Percentiles rank a stretch among this genome's conserved stretches.
Conservation (phyloP, 2,888 invertebrate genomes). For the Calliphora vomitoria region DNA sequence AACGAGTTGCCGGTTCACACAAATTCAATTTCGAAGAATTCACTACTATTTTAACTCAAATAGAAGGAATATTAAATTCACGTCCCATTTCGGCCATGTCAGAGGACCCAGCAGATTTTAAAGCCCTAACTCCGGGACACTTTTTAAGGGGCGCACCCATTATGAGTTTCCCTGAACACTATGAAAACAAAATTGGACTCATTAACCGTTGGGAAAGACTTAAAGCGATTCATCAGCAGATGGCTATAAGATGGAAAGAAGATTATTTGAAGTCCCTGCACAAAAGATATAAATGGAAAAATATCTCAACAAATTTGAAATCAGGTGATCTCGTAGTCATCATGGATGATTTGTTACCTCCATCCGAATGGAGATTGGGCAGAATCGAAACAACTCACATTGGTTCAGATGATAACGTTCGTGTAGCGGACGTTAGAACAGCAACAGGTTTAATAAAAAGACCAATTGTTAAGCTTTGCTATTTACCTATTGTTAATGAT, state of each 20-base stretch:
- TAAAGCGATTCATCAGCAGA: conserved; percentile 13
- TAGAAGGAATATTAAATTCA: conserved; percentile 48
- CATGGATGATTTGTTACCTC: conserved; percentile 4
- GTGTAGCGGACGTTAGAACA: not conserved
- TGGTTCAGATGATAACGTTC: not conserved
- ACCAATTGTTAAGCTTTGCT: not conserved
- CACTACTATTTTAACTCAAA: conserved; percentile 36
- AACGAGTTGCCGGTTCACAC: conserved; percentile 24
- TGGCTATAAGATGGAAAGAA: conserved; percentile 17
- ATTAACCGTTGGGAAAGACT: conserved; percentile 19
- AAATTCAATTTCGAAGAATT: conserved; percentile 55
- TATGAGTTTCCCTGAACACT: conserved; percentile 14
- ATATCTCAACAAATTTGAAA: not conserved
- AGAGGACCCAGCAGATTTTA: conserved; percentile 34
- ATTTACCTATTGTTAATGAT: not conserved
- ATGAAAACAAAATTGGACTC: not conserved
- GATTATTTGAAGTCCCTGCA: not conserved
- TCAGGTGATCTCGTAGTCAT: not conserved
- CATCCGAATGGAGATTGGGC: conserved; percentile 4
- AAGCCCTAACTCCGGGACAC: conserved; percentile 63
- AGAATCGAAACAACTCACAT: not conserved
- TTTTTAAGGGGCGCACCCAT: conserved; percentile 24
- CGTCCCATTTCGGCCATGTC: conserved; percentile 47
- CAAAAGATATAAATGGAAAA: not conserved
- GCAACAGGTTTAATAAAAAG: not conserved